phyloP scores from a whole-genome alignment of 2,888 invertebrate genomes.

The Eristalis arbustorum region DNA sequence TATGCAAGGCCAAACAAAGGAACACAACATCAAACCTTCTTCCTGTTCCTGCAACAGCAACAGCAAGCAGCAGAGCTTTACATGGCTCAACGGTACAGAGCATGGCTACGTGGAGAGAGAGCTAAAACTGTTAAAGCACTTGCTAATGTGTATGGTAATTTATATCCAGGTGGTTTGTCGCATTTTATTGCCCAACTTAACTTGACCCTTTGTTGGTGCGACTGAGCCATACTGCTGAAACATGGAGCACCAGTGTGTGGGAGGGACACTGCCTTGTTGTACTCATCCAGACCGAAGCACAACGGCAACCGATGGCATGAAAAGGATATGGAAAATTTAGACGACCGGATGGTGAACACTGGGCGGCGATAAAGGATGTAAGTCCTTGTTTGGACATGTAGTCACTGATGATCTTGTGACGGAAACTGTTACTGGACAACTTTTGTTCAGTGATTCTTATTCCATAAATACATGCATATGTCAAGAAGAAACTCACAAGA shows the following conservation, averaged over 20 bases:
- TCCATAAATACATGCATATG: background rate
- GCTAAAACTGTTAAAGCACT: constrained; percentile 62
- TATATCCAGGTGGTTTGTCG: constrained; percentile 71
- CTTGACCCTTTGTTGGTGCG: constrained; percentile 55
- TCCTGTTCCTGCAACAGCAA: constrained; percentile 27
- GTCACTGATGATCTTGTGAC: constrained; percentile 48
- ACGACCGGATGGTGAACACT: background rate
- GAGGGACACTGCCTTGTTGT: background rate
- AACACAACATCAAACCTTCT: constrained; percentile 54
- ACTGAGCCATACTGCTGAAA: constrained; percentile 1
- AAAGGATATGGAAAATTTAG: constrained; percentile 31
- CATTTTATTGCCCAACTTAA: constrained; percentile 69
- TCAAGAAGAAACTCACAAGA: background rate
- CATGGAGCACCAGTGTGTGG: background rate
- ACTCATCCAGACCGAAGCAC: background rate
- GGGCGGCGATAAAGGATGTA: background rate
- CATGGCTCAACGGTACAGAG: background rate
- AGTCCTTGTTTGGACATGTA: constrained; percentile 5
- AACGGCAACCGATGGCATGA: constrained; percentile 44
- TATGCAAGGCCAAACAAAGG: constrained; percentile 30
- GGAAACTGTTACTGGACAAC: constrained; percentile 42
- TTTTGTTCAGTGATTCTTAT: constrained; percentile 41
- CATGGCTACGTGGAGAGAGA: constrained; percentile 10
- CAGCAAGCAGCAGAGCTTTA: constrained; percentile 1
- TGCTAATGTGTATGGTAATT: constrained; percentile 71